Base-by-base conservation (phyloP, 2,113 vertebrate species). In the Hemibagrus wyckioides region DNA sequence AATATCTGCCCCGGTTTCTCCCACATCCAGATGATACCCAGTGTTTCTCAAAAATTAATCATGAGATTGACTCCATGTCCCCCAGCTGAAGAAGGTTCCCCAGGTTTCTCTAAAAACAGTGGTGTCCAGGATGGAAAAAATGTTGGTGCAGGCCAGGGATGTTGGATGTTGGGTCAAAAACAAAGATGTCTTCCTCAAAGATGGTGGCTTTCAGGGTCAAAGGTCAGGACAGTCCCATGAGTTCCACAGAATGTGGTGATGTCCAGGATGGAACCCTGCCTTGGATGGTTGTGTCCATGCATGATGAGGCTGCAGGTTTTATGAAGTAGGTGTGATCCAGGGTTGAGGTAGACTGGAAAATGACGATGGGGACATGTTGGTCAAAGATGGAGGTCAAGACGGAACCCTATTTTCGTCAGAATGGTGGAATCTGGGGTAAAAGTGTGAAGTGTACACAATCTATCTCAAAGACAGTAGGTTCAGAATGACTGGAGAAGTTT, bases 111-210 rank as follows among this genome's bases (percentile, higher is more conserved):
- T 3, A 86, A 54, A 82, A 61, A 79, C 57, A 25, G 56, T 86
- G 54, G 67, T 80, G 79, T 82, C 79, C 86, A 23, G 17, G 9
- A 80, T 80, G 41, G 23, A 28, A 48, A 77, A 76, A 77, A 30
- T 3, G 21, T 30, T 8, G 36, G 19, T 39, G 5, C n/a, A n/a
- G n/a, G n/a, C n/a, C n/a, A n/a, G n/a, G n/a, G n/a, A n/a, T 2
- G 8, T 39, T 39, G 33, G 0, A 41, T 25, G 41, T 76, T 15
- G 41, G 48, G 30, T 19, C 28, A 48, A 15, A 6, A 79, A 48
- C 44, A 48, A 48, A 5, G 2, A 48, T 48, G 5, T 4, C 39
- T 6, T 75, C 44, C 23, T 48, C 25, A 36, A 73, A 73, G 75
- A 80, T 59, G 54, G 21, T 41, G 4, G 19, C 21, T 9, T 10